Conservation (phyloP, 2,888 invertebrate species). For the Masnerella sp. region DNA sequence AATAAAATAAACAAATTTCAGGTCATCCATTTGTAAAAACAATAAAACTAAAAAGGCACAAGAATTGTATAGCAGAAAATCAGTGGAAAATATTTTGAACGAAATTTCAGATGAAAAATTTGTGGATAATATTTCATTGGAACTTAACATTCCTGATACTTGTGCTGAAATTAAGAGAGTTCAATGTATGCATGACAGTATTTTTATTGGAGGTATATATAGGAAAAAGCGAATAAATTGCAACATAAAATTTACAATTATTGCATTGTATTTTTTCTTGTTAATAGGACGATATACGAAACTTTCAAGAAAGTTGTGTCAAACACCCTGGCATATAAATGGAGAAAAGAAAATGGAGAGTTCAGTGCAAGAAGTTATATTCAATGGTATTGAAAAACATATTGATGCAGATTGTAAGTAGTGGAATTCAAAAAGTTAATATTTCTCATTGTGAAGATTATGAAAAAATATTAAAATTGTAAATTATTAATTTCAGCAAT, state of each 20-base stretch:
- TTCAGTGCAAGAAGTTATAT: conserved; percentile 95
- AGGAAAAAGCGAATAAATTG: conserved; percentile 22
- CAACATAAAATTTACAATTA: not conserved
- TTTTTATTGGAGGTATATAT: conserved; percentile 82
- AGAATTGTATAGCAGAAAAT: conserved; percentile 82
- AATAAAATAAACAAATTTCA: too few relatives aligned
- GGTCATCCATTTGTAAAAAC: conserved; percentile 66
- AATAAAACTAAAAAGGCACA: conserved; percentile 62
- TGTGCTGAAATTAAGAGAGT: conserved; percentile 79
- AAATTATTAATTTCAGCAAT: conserved; percentile 75
- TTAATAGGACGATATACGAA: conserved; percentile 89
- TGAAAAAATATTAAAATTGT: too few relatives aligned
- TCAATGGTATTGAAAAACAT: conserved; percentile 81
- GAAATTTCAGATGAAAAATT: conserved; percentile 79
- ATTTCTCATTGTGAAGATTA: too few relatives aligned
- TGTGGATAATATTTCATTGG: conserved; percentile 79
- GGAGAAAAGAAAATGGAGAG: conserved; percentile 88
- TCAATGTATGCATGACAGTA: conserved; percentile 80
- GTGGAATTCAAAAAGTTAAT: too few relatives aligned
- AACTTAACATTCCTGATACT: conserved; percentile 78
- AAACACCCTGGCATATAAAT: conserved; percentile 95
- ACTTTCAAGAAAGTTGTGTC: conserved; percentile 89
- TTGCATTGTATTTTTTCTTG: not conserved
- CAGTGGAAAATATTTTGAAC: conserved; percentile 80
- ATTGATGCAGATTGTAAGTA: conserved; percentile 80